Conservation (phyloP, 2,797 vertebrate species). For the Microcaecilia unicolor region DNA sequence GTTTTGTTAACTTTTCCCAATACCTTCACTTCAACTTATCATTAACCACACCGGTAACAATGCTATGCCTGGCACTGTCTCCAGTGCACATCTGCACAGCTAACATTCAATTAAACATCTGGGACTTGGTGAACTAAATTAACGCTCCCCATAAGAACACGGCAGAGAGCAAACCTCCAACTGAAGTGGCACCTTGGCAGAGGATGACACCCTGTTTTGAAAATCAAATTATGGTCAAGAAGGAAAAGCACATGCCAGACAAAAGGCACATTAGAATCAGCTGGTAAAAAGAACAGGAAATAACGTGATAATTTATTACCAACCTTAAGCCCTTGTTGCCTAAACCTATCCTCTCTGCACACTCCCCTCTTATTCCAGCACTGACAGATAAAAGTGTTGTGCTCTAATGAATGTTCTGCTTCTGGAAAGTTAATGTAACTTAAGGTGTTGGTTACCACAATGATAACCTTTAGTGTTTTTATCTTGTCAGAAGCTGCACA, state of each 20-base stretch:
- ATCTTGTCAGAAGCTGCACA: constrained; percentile 71
- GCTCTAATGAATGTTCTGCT: constrained; percentile 55
- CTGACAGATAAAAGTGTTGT: constrained; percentile 49
- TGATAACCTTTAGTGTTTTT: constrained; percentile 73
- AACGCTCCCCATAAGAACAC: constrained; percentile 4
- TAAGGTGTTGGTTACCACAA: constrained; percentile 57
- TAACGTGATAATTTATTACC: constrained; percentile 47
- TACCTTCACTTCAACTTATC: no score
- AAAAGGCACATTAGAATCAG: constrained; percentile 25
- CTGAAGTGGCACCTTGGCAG: constrained; percentile 28
- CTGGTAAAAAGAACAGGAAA: constrained; percentile 13
- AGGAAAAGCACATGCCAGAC: constrained; percentile 12
- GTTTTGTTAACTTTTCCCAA: no score
- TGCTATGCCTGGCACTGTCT: no score
- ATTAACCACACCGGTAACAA: no score
- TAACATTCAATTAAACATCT: constrained; percentile 10
- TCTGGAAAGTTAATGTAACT: constrained; percentile 39
- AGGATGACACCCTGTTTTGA: constrained; percentile 7
- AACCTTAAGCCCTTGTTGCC: constrained; percentile 31
- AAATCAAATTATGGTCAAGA: constrained; percentile 21
- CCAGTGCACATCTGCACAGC: neutral
- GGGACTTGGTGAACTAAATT: neutral
- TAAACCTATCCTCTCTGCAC: no score
- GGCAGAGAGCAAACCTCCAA: constrained; percentile 21
- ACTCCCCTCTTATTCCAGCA: constrained; percentile 39